phyloP scores from a whole-genome alignment of 1,140 invertebrate species.

The Antheraea mylitta region DNA sequence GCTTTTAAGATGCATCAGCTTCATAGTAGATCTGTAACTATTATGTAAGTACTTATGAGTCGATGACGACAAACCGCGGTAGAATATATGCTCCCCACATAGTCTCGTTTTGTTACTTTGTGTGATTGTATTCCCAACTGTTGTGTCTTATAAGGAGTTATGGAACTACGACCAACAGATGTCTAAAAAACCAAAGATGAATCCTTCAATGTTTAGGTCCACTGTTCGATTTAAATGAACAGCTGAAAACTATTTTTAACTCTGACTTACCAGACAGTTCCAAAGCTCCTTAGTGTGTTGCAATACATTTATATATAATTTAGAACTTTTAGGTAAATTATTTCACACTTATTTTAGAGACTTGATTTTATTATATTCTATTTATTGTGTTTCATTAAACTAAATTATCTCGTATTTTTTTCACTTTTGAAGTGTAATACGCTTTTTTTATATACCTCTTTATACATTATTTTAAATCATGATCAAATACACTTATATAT shows the following conservation, averaged over 20 bases:
- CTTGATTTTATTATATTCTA: slow-evolving; percentile 71
- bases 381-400: slow-evolving; percentile 70
- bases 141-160: slow-evolving; percentile 62
- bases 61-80: slow-evolving; percentile 52
- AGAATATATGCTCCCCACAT: slow-evolving; percentile 22
- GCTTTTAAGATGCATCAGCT: slow-evolving; percentile 71
- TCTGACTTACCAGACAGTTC: slow-evolving; percentile 64
- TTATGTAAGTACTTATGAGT: slow-evolving; percentile 75
- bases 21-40: slow-evolving; percentile 76
- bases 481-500: slow-evolving; percentile 69
- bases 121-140: slow-evolving; percentile 24
- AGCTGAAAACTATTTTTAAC: slow-evolving; percentile 55
- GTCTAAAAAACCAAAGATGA: slow-evolving; percentile 74
- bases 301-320: slow-evolving; percentile 72
- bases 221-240: slow-evolving; percentile 59
- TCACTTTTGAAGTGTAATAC: slow-evolving; percentile 73
- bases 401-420: slow-evolving; percentile 66
- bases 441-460: slow-evolving; percentile 73
- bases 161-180: slow-evolving; percentile 61
- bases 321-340: slow-evolving; percentile 76
- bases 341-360: slow-evolving; percentile 74
- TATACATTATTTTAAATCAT: slow-evolving; percentile 74
- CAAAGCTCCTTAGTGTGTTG: slow-evolving; percentile 76
- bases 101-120: slow-evolving; percentile 13
- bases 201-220: slow-evolving; percentile 67